These are phyloP conservation scores for Pelobates cultripes DNA, from an alignment of 2,797 vertebrate genomes.

Conservation along the genomic window DNA sequence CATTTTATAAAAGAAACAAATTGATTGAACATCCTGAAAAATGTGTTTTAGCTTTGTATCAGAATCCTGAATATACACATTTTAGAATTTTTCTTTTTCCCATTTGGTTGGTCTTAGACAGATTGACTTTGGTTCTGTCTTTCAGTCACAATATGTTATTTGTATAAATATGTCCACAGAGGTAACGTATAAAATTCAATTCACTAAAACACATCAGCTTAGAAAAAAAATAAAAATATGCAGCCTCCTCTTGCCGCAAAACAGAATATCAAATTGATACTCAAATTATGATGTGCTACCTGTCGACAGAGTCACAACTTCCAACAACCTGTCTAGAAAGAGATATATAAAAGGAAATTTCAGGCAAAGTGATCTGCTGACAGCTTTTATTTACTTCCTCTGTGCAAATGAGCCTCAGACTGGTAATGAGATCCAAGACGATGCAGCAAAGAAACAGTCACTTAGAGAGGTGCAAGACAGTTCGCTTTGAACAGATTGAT, in stretches of 20 bases:
- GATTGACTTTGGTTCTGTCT: background rate
- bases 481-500: constrained; percentile 24
- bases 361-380: constrained; percentile 43
- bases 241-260: background rate
- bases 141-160: background rate
- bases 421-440: constrained; percentile 30
- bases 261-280: constrained; percentile 14
- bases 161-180: background rate
- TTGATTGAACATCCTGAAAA: background rate
- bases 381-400: constrained; percentile 41
- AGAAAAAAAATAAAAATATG: background rate
- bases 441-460: constrained; percentile 12
- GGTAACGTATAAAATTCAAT: constrained; percentile 6
- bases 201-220: background rate
- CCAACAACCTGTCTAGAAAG: constrained; percentile 37
- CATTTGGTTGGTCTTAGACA: background rate
- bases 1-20: background rate
- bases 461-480: constrained; percentile 5
- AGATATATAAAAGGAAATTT: constrained; percentile 41
- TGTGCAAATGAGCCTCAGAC: constrained; percentile 35
- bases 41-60: background rate
- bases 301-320: constrained; percentile 33
- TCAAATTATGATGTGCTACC: constrained; percentile 35
- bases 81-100: background rate
- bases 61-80: background rate